Percentiles rank a stretch among this genome's conserved stretches.
Evolutionary conservation across 64 coral and sea anemone genomes (phyloP).

Genomic region (Platygyra sinensis): DNA sequence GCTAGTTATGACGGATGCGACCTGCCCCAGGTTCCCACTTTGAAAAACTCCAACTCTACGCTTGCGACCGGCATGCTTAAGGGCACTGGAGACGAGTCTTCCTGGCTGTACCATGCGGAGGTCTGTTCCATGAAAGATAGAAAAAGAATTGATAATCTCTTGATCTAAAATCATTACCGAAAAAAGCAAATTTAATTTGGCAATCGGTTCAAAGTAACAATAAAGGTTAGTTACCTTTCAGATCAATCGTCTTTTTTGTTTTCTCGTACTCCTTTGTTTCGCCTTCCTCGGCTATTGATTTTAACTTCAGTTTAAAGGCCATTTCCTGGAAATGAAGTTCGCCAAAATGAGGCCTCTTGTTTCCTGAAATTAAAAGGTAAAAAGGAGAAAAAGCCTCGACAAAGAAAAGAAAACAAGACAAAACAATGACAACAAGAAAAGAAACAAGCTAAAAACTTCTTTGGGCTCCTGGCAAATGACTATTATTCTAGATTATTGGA

Average conservation of each 20-base stretch:
- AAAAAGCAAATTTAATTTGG: too few species aligned
- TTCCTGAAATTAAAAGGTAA: neutral
- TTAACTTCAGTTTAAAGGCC: neutral
- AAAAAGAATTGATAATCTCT: too few species aligned
- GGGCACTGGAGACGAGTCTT: constrained; percentile 15
- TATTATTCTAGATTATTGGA: too few species aligned
- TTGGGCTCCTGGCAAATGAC: too few species aligned
- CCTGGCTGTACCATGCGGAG: neutral
- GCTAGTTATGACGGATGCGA: constrained; percentile 9
- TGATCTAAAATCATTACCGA: too few species aligned
- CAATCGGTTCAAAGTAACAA: too few species aligned
- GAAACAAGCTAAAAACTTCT: too few species aligned
- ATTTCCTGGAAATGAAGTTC: constrained; percentile 5
- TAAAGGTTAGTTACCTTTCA: neutral
- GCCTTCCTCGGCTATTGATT: neutral
- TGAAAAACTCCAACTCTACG: neutral
- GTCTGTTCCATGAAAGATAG: neutral
- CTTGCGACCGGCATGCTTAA: neutral
- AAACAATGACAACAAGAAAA: too few species aligned
- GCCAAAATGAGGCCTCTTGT: neutral
- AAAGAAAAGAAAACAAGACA: too few species aligned
- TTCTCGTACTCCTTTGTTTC: neutral
- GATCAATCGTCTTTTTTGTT: constrained; percentile 5
- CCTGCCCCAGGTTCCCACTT: neutral
- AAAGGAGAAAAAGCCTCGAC: neutral